Percentiles rank a stretch among this genome's conserved stretches.
Conservation (phyloP, 2,797 vertebrate genomes). For the Arctocebus calabarensis region DNA sequence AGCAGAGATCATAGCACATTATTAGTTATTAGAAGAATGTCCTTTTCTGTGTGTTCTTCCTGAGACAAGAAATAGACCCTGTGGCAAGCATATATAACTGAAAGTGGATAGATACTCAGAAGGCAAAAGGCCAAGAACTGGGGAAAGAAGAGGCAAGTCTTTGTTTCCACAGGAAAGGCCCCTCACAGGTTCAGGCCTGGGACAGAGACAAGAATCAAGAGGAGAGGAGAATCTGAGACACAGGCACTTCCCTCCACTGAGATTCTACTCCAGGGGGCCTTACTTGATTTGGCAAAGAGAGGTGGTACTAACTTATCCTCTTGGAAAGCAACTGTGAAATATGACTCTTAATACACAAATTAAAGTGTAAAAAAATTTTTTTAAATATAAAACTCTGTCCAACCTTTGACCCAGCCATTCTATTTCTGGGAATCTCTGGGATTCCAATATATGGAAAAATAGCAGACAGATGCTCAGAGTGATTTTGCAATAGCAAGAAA, state of each 20-base stretch:
- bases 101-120: background rate
- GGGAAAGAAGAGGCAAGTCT: background rate
- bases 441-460: background rate
- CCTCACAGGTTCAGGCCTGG: background rate
- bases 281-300: background rate
- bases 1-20: slow-evolving; percentile 79
- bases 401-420: slow-evolving; percentile 40
- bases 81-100: slow-evolving; percentile 27
- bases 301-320: background rate
- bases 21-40: slow-evolving; percentile 85
- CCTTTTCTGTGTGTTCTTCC: slow-evolving; percentile 79
- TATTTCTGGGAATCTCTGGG: slow-evolving; percentile 24
- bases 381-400: background rate
- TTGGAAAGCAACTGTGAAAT: slow-evolving; percentile 32
- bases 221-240: background rate
- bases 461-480: background rate
- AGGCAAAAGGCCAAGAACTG: slow-evolving; percentile 17
- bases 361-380: background rate
- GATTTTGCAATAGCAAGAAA: background rate
- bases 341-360: background rate
- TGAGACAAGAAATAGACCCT: slow-evolving; percentile 80
- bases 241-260: background rate
- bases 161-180: background rate
- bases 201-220: background rate
- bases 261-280: background rate